Conservation (phyloP, 2,888 invertebrate species). For the Metacarcinus magister region DNA sequence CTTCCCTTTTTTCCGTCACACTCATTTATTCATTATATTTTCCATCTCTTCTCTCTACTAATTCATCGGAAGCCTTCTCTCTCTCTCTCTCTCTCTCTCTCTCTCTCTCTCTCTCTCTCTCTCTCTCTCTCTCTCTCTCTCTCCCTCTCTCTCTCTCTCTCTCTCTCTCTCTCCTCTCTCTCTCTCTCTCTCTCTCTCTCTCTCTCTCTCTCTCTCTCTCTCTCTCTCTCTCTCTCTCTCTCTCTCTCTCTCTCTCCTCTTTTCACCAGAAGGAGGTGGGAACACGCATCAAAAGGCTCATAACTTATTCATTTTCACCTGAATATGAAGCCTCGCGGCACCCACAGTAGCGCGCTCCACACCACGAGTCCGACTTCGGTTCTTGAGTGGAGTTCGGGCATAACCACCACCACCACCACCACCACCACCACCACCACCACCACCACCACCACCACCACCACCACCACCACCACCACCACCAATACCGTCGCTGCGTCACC, state of each 20-base stretch:
- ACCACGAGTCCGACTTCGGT: not conserved
- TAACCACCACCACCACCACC: not conserved
- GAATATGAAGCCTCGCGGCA: constrained; percentile 1
- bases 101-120: too few relatives aligned
- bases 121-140: constrained; percentile 37
- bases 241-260: not conserved
- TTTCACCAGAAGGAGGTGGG: not conserved
- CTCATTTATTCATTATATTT: not conserved
- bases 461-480: not conserved
- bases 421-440: not conserved
- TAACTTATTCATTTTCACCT: constrained; percentile 36
- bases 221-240: constrained; percentile 39
- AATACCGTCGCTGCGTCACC: not conserved
- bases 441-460: not conserved
- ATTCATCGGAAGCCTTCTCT: too few relatives aligned
- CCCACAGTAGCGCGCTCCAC: not conserved
- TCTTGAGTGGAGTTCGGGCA: not conserved
- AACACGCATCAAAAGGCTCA: constrained; percentile 36
- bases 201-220: not conserved
- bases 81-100: too few relatives aligned
- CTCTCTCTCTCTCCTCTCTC: too few relatives aligned
- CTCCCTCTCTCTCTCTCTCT: not conserved
- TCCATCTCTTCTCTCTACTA: not conserved
- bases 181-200: too few relatives aligned
- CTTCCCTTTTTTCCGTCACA: not conserved